Base-by-base conservation (phyloP, 2,888 invertebrate genomes). In the Sussaba pulchella region DNA sequence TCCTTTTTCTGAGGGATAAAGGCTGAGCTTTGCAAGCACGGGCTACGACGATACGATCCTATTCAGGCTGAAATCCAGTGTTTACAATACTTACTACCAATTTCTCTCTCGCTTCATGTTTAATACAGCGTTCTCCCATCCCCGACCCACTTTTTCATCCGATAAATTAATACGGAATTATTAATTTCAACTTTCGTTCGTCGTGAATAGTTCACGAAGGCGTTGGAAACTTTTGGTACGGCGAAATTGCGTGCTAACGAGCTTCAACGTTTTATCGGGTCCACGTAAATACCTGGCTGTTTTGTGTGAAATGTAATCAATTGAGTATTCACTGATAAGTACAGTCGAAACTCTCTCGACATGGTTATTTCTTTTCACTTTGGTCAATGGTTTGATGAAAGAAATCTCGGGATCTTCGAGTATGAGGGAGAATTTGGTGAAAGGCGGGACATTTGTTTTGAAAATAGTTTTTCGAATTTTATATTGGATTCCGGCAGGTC, bases 121-220 rank as follows among this genome's bases (percentile, higher is more conserved):
- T 26, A 52, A 26, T 52, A 12, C 52, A 52, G n/a, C n/a, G n/a
- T n/a, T n/a, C n/a, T n/a, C n/a, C n/a, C n/a, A 1, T n/a, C n/a
- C 8, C 52, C n/a, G n/a, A 26, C 26, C 26, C n/a, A 31, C 10
- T 12, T 52, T 19, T 26, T 24, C 52, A 52, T 52, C 12, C 52
- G n/a, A 52, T 52, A 26, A 26, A 52, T 26, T n/a, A 26, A 52
- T 52, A 52, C 26, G n/a, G n/a, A 52, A 26, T 52, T 52, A 52
- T n/a, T 26, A 26, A 21, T n/a, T 26, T 24, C 52, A 52, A 52
- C 52, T 52, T 52, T 52, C 26, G 12, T 52, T 9, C 50, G 26
- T 9, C 24, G 21, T 52, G 5, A n/a, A 26, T 26, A 6, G 24
- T 52, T 52, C 12, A n/a, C 52, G 26, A 26, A 3, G 24, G 52